phyloP scores from a whole-genome alignment of 2,113 vertebrate species.

The Microcebus murinus region DNA sequence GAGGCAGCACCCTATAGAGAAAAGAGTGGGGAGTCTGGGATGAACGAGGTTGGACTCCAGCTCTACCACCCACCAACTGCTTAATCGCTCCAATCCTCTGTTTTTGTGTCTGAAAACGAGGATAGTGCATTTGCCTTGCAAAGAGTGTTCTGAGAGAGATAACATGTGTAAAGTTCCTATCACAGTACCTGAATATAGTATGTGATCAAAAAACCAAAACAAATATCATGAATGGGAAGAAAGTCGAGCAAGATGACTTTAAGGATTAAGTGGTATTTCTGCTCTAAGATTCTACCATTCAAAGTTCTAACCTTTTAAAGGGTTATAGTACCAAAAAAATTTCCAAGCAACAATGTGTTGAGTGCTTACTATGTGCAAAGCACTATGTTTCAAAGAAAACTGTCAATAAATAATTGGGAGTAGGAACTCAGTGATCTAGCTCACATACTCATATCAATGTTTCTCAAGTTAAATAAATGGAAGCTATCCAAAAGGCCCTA shows the following conservation, averaged over 20 bases:
- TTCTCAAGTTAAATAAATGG: constrained; percentile 19
- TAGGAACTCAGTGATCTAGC: not conserved
- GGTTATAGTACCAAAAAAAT: not conserved
- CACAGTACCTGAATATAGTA: not conserved
- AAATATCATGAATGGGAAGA: not conserved
- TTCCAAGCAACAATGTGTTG: not conserved
- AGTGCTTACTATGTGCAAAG: not conserved
- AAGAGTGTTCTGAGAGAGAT: not conserved
- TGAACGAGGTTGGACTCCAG: not conserved
- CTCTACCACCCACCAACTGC: not conserved
- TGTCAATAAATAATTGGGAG: not conserved
- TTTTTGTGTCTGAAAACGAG: not conserved
- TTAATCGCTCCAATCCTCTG: not conserved
- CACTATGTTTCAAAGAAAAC: not conserved
- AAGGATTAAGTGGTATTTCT: not conserved
- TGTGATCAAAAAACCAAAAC: not conserved
- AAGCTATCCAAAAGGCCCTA: not conserved
- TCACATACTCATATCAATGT: not conserved
- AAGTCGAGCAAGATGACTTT: not conserved
- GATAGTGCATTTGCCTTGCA: not conserved
- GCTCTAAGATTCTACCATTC: not conserved
- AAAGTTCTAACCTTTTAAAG: not conserved
- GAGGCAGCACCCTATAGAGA: too few species aligned
- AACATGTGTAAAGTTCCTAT: not conserved
- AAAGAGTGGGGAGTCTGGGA: not conserved